phyloP scores from a whole-genome alignment of 1,140 invertebrate genomes.

The Tribolium madens region DNA sequence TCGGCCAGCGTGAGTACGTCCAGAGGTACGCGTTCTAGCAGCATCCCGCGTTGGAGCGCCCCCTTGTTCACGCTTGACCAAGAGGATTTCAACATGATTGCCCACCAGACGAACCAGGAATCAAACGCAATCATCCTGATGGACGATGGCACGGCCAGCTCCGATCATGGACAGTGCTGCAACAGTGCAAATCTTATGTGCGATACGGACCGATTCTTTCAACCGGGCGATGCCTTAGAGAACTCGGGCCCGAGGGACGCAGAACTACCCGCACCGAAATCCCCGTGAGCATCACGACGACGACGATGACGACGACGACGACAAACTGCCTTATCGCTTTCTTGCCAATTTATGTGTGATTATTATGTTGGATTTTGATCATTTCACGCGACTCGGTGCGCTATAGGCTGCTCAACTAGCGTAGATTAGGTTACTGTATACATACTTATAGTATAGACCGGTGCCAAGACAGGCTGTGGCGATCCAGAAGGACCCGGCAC shows the following conservation, averaged over 20 bases:
- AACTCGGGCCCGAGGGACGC: conserved; percentile 52
- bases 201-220: conserved; percentile 65
- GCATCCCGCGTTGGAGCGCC: conserved; percentile 87
- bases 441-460: conserved; percentile 53
- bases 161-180: conserved; percentile 62
- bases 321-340: conserved; percentile 64
- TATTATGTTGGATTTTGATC: conserved; percentile 60
- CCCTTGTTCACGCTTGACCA: conserved; percentile 91
- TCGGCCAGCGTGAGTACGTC: conserved; percentile 83
- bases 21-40: conserved; percentile 74
- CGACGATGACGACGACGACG: conserved; percentile 46
- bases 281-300: conserved; percentile 53
- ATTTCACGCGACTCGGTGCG: conserved; percentile 58
- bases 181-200: conserved; percentile 63
- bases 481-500: conserved; percentile 42
- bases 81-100: conserved; percentile 93
- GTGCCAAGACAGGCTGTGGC: conserved; percentile 63
- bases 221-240: conserved; percentile 61
- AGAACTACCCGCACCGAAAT: conserved; percentile 56
- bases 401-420: conserved; percentile 60
- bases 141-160: conserved; percentile 73
- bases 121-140: conserved; percentile 77
- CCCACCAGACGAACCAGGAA: conserved; percentile 76
- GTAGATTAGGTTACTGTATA: conserved; percentile 51
- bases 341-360: conserved; percentile 63